phyloP scores from a whole-genome alignment of 2,113 vertebrate genomes.

The Pterocles gutturalis region DNA sequence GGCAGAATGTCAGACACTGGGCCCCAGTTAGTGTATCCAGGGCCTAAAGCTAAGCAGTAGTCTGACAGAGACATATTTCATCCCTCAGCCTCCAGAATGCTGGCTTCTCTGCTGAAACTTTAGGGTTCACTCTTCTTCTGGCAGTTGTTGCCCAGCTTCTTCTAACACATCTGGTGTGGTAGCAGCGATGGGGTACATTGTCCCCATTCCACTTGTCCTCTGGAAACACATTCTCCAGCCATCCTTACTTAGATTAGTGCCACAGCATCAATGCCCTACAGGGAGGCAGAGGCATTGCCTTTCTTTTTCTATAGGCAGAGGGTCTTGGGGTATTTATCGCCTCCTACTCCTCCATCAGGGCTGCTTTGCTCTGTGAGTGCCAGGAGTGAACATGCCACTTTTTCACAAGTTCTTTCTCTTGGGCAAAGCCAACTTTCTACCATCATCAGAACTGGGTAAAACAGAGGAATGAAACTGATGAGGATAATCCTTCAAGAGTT shows the following conservation, averaged over 20 bases:
- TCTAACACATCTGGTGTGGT: background rate
- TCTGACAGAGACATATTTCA: background rate
- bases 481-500: background rate
- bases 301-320: background rate
- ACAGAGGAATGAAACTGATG: background rate
- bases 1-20: background rate
- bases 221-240: background rate
- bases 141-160: background rate
- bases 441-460: background rate
- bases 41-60: background rate
- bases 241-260: background rate
- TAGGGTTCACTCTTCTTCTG: background rate
- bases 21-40: too few species aligned
- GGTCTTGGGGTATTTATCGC: background rate
- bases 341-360: background rate
- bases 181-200: background rate
- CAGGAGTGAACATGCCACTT: background rate
- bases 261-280: background rate
- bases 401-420: background rate
- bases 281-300: background rate
- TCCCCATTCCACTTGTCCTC: background rate
- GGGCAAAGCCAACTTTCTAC: background rate
- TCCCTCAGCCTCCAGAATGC: background rate
- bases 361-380: background rate
- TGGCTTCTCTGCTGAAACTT: background rate